Conservation (phyloP, 2,888 invertebrate genomes). For the Graphium colonna region DNA sequence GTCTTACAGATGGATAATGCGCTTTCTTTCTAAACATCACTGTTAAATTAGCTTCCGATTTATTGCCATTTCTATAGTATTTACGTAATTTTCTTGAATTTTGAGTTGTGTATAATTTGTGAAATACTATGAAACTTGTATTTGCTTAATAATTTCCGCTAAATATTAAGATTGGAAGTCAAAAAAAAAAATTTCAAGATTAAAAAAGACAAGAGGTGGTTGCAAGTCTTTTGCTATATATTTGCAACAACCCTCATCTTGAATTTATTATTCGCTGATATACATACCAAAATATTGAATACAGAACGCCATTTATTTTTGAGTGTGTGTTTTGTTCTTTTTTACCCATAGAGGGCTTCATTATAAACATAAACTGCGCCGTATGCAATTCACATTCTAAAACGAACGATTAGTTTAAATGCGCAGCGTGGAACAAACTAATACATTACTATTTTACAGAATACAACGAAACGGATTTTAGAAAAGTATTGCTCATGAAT, state of each 20-base stretch:
- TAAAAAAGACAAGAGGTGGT: no score
- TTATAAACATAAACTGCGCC: neutral
- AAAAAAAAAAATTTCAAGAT: neutral
- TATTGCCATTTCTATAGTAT: no score
- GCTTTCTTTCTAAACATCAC: no score
- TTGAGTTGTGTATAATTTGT: no score
- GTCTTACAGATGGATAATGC: no score
- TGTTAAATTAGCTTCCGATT: no score
- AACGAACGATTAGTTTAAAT: neutral
- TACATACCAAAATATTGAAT: neutral
- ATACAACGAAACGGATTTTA: neutral
- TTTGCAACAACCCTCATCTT: neutral
- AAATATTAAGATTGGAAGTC: neutral
- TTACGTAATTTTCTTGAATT: no score
- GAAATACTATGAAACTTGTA: neutral
- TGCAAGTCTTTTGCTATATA: neutral
- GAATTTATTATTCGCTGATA: neutral
- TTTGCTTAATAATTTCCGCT: neutral
- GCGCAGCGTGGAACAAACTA: neutral
- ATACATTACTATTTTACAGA: no score
- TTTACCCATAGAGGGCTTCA: neutral
- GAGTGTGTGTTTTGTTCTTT: neutral
- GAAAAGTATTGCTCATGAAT: neutral
- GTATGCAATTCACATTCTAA: no score
- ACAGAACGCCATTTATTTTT: no score